Evolutionary conservation across 2,888 invertebrate genomes (phyloP).

Genomic region (Coelopa pilipes): DNA sequence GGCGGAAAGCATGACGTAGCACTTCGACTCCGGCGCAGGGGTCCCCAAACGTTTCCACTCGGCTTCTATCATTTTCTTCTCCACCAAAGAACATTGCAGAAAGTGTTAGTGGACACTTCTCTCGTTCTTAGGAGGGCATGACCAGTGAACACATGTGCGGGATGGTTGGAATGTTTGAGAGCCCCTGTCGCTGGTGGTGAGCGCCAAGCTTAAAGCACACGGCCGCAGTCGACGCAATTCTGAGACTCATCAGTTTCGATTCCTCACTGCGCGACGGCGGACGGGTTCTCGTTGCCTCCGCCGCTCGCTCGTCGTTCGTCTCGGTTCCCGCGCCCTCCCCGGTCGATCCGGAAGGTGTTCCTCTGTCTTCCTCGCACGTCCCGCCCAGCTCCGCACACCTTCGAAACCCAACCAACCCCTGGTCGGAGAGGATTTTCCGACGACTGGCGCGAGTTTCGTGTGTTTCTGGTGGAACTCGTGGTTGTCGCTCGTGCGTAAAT

Average conservation of each 20-base stretch:
- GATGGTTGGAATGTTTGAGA: constrained; percentile 28
- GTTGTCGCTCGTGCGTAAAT: neutral
- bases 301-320: neutral
- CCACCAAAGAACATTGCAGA: no score
- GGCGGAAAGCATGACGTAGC: neutral
- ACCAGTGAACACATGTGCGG: neutral
- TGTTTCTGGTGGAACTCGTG: neutral
- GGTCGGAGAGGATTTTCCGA: neutral
- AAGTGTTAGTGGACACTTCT: no score
- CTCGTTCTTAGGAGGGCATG: neutral
- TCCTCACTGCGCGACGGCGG: constrained; percentile 41
- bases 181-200: neutral
- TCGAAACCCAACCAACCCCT: neutral
- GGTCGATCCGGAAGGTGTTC: neutral
- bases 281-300: constrained; percentile 2
- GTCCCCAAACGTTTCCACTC: neutral
- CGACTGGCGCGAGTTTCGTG: neutral
- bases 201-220: constrained; percentile 37
- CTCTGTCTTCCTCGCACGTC: no score
- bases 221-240: constrained; percentile 9
- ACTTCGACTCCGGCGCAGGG: neutral
- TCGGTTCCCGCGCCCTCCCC: neutral
- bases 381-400: neutral
- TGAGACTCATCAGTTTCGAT: constrained; percentile 38
- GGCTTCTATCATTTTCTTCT: no score